A percentile compares a stretch with the other conserved stretches of the same genome.
Evolutionary conservation across 1,140 invertebrate species (phyloP).

Genomic region (Pogonomyrmex barbatus): DNA sequence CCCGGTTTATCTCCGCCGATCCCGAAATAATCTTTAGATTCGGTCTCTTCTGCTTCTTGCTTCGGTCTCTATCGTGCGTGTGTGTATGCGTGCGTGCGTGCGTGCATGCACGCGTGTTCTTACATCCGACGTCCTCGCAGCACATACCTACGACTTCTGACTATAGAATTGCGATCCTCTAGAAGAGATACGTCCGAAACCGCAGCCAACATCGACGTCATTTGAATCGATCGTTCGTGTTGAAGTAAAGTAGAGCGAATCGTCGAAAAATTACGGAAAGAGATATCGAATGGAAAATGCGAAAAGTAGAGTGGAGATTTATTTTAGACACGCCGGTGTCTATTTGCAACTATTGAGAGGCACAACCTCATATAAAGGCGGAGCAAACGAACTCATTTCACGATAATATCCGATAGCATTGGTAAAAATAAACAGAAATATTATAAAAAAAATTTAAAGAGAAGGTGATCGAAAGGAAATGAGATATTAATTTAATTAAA

Average conservation of each 20-base stretch:
- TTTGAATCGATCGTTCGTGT: background rate
- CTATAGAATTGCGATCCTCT: constrained; percentile 17
- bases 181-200: constrained; percentile 5
- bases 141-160: constrained; percentile 58
- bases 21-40: constrained; percentile 82
- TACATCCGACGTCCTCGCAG: constrained; percentile 19
- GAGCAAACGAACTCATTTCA: background rate
- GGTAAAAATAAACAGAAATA: background rate
- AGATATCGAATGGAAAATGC: background rate
- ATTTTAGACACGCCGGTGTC: background rate
- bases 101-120: constrained; percentile 48
- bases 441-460: background rate
- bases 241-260: constrained; percentile 19
- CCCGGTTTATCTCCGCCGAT: constrained; percentile 81
- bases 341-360: background rate
- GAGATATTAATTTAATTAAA: background rate
- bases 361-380: background rate
- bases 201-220: constrained; percentile 50
- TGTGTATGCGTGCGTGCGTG: constrained; percentile 22
- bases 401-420: background rate
- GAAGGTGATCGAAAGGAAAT: background rate
- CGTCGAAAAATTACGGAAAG: background rate
- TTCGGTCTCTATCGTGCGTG: constrained; percentile 57
- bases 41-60: constrained; percentile 73
- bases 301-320: background rate